Base-by-base conservation (phyloP, 2,113 vertebrate species). In the Enhydra lutris region DNA sequence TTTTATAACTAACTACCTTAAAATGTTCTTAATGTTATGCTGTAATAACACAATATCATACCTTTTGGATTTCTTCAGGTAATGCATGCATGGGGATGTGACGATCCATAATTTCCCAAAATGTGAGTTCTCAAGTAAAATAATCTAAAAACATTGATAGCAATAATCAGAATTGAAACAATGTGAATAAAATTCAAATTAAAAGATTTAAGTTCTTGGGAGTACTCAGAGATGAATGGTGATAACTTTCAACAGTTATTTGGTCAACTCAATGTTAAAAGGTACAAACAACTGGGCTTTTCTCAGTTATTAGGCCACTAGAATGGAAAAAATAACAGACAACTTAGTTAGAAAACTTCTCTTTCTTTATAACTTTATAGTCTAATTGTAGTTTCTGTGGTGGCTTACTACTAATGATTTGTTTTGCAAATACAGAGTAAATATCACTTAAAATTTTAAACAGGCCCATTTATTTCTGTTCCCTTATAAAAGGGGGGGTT, bases 61-160 rank as follows among this genome's bases (percentile, higher is more conserved):
- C 99, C 99, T 99, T 98, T 47, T 76, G 98, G 76, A 99, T 98
- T 98, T 98, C 99, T 82, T 99, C 98, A 5, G 99, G 99, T 97
- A 99, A 95, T 0, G 97, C 91, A 34, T 98, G 98, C 57, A 97
- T 0, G 34, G 98, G 99, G 86, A 92, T 8, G 69, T 98, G 98
- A 61, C 89, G 98, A 92, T 99, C 98, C 99, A 99, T 98, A 95
- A 95, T 86, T 76, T 94, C 95, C 95, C 57, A 31, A 57, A 85
- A 65, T 84, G 89, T 7, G 12, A 42, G 45, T 24, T 45, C 24
- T 89, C 73, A 93, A 82, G 93, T 21, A 90, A 34, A 93, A 74
- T n/a, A 59, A 82, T 71, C 94, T 96, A 94, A 89, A 96, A 96
- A 97, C n/a, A 91, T 82, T 96, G 95, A 95, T 92, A 78, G 61